A percentile compares a stretch with the other conserved stretches of the same genome.
These are phyloP conservation scores for Nyctibius bracteatus DNA, from an alignment of 2,113 vertebrate species.

Conservation along the genomic window DNA sequence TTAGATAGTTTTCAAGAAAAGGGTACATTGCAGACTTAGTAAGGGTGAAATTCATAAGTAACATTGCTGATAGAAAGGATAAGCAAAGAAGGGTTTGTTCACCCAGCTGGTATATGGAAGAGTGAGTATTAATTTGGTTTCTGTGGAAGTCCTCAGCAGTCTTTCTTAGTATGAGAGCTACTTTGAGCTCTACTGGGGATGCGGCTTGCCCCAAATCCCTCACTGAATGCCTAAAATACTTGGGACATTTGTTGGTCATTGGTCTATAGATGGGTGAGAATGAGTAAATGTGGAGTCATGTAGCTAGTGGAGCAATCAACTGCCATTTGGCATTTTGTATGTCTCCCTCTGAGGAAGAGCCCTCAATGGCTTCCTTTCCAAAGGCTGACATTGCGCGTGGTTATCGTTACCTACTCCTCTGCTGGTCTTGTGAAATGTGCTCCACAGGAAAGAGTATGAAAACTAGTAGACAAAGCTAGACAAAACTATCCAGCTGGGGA, in stretches of 20 bases:
- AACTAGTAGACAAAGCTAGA: background rate
- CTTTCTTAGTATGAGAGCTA: background rate
- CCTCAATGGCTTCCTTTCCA: background rate
- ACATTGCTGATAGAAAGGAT: background rate
- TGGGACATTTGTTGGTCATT: background rate
- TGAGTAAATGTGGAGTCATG: constrained; percentile 35
- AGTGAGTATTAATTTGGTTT: background rate
- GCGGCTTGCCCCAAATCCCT: background rate
- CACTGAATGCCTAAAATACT: constrained; percentile 1
- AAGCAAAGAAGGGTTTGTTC: background rate
- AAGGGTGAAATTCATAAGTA: background rate
- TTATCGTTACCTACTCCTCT: background rate
- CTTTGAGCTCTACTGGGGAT: background rate
- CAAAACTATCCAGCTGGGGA: background rate
- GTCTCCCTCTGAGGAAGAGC: background rate
- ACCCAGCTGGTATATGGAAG: background rate
- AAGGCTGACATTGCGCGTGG: background rate
- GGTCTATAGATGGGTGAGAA: background rate
- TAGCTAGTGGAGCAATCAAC: background rate
- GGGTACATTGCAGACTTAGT: background rate
- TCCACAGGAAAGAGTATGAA: background rate
- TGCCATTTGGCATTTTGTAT: background rate
- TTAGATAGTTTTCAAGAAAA: background rate
- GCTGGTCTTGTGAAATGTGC: background rate
- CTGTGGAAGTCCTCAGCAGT: background rate